These are phyloP conservation scores for Tenthredo notha DNA, from an alignment of 2,888 invertebrate species.

Conservation along the genomic window DNA sequence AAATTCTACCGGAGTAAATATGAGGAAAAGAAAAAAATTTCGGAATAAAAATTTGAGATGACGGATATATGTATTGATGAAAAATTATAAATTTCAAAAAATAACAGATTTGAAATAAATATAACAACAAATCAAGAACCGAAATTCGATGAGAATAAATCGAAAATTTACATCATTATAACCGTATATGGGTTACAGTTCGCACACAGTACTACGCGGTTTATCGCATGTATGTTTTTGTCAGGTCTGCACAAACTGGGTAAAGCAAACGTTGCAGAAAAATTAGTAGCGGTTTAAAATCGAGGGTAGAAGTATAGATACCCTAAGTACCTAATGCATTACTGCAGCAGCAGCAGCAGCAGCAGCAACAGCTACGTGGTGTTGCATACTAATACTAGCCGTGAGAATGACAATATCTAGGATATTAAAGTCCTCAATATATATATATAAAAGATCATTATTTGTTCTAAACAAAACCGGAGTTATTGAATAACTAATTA, in stretches of 20 bases:
- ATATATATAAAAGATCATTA: too few species aligned
- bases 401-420: background rate
- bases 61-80: too few species aligned
- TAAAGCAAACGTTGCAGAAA: slow-evolving; percentile 2
- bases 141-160: background rate
- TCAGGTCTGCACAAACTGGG: background rate
- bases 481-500: too few species aligned
- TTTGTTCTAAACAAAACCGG: too few species aligned
- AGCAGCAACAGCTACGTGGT: background rate
- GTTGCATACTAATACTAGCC: background rate
- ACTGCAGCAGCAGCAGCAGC: background rate
- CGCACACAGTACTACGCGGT: background rate
- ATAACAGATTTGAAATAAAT: background rate
- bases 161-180: background rate
- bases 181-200: background rate
- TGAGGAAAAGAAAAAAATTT: background rate
- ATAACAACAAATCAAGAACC: background rate
- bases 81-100: too few species aligned
- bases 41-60: background rate
- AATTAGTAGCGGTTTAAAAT: background rate
- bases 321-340: background rate
- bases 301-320: background rate
- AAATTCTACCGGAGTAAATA: background rate
- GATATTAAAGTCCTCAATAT: too few species aligned
- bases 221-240: background rate